A percentile compares a stretch with the other conserved stretches of the same genome.
Evolutionary conservation across 2,888 invertebrate genomes (phyloP).

Genomic region (Cynaeus angustus): DNA sequence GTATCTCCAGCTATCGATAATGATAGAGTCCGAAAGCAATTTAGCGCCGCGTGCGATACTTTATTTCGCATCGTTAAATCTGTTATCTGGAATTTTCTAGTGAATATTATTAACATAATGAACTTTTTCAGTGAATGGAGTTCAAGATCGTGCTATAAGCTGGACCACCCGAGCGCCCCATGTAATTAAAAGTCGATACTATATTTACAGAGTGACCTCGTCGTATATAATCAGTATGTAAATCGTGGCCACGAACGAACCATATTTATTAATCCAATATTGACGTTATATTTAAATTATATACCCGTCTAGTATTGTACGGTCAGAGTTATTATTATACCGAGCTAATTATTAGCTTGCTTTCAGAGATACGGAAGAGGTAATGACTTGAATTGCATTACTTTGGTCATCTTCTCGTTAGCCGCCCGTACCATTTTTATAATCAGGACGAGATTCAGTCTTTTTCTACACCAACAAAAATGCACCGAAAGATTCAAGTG

Average conservation of each 20-base stretch:
- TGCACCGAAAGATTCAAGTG: too few relatives aligned
- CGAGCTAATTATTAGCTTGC: conserved; percentile 63
- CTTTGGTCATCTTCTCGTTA: conserved; percentile 39
- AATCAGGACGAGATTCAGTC: conserved; percentile 12
- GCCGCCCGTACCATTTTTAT: conserved; percentile 25
- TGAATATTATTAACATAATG: conserved; percentile 42
- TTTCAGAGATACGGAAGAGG: conserved; percentile 53
- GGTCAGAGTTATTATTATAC: conserved; percentile 65
- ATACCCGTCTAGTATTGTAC: conserved; percentile 68
- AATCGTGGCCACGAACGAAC: conserved; percentile 69
- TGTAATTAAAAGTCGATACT: conserved; percentile 70
- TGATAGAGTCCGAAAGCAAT: conserved; percentile 29
- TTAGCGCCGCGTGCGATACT: conserved; percentile 35
- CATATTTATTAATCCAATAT: conserved; percentile 70
- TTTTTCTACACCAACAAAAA: not conserved
- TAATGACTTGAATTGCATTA: conserved; percentile 43
- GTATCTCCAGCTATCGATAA: conserved; percentile 20
- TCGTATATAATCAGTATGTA: conserved; percentile 70
- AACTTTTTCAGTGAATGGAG: conserved; percentile 58
- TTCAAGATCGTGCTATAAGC: conserved; percentile 66
- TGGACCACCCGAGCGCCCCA: conserved; percentile 69
- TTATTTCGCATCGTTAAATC: conserved; percentile 43
- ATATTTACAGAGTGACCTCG: conserved; percentile 60
- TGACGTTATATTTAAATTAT: conserved; percentile 68
- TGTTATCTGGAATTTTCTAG: conserved; percentile 39